Percentiles rank a stretch among this genome's conserved stretches.
These are phyloP conservation scores for Spodoptera litura DNA, from an alignment of 1,140 invertebrate genomes.

Conservation along the genomic window DNA sequence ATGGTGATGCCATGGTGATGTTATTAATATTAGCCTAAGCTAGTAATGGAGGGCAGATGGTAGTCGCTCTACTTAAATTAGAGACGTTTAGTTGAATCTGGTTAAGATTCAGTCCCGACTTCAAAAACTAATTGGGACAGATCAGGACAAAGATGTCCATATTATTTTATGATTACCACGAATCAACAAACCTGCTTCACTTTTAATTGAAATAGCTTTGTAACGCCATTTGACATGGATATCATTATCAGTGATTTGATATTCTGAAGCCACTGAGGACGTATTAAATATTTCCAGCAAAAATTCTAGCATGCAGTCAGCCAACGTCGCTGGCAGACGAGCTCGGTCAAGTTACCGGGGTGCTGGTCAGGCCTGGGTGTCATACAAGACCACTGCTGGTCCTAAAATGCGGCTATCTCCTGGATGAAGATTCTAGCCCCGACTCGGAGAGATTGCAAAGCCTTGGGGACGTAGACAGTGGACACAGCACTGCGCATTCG, in stretches of 20 bases:
- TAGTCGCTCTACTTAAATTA: too few relatives aligned
- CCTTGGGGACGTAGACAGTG: conserved; percentile 92
- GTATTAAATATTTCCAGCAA: conserved; percentile 76
- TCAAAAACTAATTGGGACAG: too few relatives aligned
- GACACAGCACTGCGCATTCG: conserved; percentile 95
- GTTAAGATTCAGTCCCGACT: too few relatives aligned
- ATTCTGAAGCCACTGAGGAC: neutral
- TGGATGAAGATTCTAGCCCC: conserved; percentile 93
- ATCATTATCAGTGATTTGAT: conserved; percentile 25
- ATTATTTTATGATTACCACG: too few relatives aligned
- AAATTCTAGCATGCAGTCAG: conserved; percentile 84
- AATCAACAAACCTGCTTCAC: neutral
- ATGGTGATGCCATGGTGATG: too few relatives aligned
- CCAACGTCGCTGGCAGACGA: conserved; percentile 91
- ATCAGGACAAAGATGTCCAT: too few relatives aligned
- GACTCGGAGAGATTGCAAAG: conserved; percentile 94
- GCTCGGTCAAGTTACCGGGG: conserved; percentile 82
- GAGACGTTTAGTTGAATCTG: too few relatives aligned
- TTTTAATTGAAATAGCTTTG: neutral
- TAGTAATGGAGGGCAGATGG: too few relatives aligned
- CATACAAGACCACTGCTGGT: conserved; percentile 89
- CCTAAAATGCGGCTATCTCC: conserved; percentile 91
- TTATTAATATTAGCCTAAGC: too few relatives aligned
- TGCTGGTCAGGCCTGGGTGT: conserved; percentile 74
- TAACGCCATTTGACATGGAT: neutral